phyloP scores from a whole-genome alignment of 2,888 invertebrate genomes.

The Nephrotoma guestfalica region DNA sequence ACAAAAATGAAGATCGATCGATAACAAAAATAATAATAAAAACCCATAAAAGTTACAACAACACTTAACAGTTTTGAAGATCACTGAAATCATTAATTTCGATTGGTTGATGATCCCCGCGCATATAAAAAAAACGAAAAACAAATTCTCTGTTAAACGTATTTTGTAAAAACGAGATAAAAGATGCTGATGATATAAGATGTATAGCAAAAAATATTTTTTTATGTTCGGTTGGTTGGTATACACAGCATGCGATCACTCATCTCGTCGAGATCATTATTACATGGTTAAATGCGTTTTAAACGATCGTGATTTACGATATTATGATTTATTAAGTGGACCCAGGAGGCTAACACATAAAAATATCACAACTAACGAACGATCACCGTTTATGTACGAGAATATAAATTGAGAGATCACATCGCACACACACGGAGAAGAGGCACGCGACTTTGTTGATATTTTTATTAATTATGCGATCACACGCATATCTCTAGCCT shows the following conservation, averaged over 20 bases:
- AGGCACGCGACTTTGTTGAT: background rate
- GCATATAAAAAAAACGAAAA: background rate
- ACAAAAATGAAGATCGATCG: background rate
- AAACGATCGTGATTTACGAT: background rate
- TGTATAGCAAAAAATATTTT: background rate
- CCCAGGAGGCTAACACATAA: background rate
- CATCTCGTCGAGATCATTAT: background rate
- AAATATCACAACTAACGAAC: background rate
- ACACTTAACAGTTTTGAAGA: background rate
- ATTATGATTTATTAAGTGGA: background rate
- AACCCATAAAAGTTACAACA: background rate
- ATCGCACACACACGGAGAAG: background rate
- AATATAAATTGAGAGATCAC: background rate
- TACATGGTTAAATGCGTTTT: background rate
- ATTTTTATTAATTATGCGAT: background rate
- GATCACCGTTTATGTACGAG: background rate
- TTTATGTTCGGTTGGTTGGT: background rate
- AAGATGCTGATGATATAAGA: background rate
- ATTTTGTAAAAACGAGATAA: background rate
- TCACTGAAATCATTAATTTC: background rate
- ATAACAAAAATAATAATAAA: background rate
- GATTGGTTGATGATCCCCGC: background rate
- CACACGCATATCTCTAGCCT: too few relatives aligned
- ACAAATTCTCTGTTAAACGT: background rate
- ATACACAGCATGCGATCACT: background rate